Evolutionary conservation across 2,797 vertebrate species (phyloP).

Genomic region (Acanthornis magna): DNA sequence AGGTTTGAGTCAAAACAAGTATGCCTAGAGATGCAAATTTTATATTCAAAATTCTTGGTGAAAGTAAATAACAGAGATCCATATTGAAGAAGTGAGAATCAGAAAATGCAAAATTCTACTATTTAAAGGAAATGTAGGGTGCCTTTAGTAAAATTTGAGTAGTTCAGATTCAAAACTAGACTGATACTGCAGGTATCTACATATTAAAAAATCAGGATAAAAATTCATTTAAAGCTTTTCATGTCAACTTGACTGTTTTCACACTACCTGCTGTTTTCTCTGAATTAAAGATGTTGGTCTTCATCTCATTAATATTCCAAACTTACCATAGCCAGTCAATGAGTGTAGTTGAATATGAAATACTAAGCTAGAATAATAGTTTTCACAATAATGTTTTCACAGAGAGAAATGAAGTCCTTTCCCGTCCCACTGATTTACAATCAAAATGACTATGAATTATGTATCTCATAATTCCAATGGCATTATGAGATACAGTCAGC

Average conservation of each 20-base stretch:
- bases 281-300: background rate
- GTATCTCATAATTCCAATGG: background rate
- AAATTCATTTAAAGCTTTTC: background rate
- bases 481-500: background rate
- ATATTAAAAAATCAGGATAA: background rate
- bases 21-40: slow-evolving; percentile 23
- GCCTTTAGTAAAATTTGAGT: background rate
- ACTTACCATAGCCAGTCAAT: background rate
- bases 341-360: background rate
- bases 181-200: background rate
- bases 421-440: background rate
- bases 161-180: background rate
- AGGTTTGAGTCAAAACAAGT: slow-evolving; percentile 35
- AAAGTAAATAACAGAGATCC: slow-evolving; percentile 23
- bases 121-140: slow-evolving; percentile 22
- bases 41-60: slow-evolving; percentile 6
- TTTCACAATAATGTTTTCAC: background rate
- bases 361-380: background rate
- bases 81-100: slow-evolving; percentile 20
- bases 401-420: background rate
- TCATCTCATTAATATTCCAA: background rate
- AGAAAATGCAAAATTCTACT: slow-evolving; percentile 3
- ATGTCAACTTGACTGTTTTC: background rate
- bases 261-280: background rate
- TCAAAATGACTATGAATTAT: background rate